Conservation (phyloP, 2,888 invertebrate genomes). For the Tiphia femorata region DNA sequence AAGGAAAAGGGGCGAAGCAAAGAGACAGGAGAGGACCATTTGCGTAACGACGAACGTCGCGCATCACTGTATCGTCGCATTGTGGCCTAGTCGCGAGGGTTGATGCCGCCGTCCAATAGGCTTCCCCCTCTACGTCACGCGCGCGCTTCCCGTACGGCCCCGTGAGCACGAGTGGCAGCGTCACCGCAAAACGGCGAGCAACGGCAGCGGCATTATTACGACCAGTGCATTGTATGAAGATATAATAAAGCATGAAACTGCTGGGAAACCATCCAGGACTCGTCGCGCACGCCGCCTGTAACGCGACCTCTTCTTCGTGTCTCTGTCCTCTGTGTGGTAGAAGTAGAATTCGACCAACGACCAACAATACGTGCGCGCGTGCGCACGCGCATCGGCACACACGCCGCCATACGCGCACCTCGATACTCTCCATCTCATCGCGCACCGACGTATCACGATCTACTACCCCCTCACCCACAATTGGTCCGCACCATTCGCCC, state of each 20-base stretch:
- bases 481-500: conserved; percentile 4
- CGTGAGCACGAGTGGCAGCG: no score
- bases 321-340: conserved; percentile 29
- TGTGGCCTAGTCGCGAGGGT: no score
- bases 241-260: conserved; percentile 62
- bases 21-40: neutral
- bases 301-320: conserved; percentile 47
- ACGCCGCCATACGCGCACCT: neutral
- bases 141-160: no score
- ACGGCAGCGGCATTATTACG: conserved; percentile 30
- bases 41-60: conserved; percentile 14
- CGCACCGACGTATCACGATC: conserved; percentile 3
- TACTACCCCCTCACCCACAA: neutral
- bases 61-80: no score
- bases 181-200: no score
- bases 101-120: no score
- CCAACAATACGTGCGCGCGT: conserved; percentile 13
- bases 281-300: conserved; percentile 53
- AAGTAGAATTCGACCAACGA: conserved; percentile 28
- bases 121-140: neutral
- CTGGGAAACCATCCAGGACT: conserved; percentile 54
- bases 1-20: neutral
- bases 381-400: conserved; percentile 14
- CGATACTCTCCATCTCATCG: neutral
- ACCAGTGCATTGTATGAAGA: conserved; percentile 55